phyloP scores from a whole-genome alignment of 1,140 invertebrate species.

The Pseudomyrmex pallidus region DNA sequence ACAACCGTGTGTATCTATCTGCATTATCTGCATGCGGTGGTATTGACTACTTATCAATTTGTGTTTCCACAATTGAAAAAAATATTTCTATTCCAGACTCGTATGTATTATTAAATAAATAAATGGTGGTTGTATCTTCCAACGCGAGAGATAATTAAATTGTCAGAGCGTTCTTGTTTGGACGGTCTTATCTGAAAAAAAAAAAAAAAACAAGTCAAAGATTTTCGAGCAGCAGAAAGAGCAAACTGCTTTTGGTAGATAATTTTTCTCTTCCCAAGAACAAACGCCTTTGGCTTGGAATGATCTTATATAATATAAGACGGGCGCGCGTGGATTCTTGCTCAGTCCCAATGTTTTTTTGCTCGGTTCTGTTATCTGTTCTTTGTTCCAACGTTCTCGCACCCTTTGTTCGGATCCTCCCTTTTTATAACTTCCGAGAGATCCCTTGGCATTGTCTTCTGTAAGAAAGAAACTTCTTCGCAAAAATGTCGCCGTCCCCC shows the following conservation, averaged over 20 bases:
- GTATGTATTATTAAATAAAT: background rate
- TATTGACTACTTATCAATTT: background rate
- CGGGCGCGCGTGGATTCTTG: constrained; percentile 32
- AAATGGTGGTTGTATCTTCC: background rate
- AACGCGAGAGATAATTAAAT: background rate
- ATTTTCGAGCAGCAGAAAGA: no score
- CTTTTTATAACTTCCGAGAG: constrained; percentile 72
- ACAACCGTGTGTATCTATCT: no score
- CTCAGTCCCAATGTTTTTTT: constrained; percentile 69
- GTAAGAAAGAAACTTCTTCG: constrained; percentile 57
- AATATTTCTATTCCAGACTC: background rate
- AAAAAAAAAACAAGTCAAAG: no score
- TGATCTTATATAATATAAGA: constrained; percentile 14
- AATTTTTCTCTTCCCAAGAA: constrained; percentile 66
- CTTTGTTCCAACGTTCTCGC: constrained; percentile 76
- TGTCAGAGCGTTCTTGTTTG: no score
- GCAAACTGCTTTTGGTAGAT: constrained; percentile 9
- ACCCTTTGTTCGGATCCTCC: constrained; percentile 74
- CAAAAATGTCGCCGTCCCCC: constrained; percentile 65
- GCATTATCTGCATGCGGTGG: background rate
- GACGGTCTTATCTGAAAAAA: no score
- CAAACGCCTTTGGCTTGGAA: constrained; percentile 38
- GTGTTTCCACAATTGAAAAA: background rate
- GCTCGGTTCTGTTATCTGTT: constrained; percentile 73
- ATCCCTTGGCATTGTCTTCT: constrained; percentile 71